Evolutionary conservation across 2,888 invertebrate species (phyloP).

Genomic region (Elysia crispata): DNA sequence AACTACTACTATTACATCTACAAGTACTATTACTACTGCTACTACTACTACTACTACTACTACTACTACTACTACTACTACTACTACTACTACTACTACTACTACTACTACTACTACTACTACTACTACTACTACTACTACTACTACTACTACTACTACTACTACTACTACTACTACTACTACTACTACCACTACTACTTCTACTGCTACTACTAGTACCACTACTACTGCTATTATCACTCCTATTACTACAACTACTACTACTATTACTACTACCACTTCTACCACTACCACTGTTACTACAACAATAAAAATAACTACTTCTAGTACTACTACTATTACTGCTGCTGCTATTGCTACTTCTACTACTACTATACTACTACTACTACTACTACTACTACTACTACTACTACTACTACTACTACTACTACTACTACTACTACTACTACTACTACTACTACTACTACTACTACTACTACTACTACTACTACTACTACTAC

Average conservation of each 20-base stretch:
- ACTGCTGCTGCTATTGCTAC: background rate
- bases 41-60: constrained; percentile 37
- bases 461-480: constrained; percentile 38
- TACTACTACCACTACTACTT: constrained; percentile 10
- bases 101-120: constrained; percentile 24
- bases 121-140: constrained; percentile 27
- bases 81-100: constrained; percentile 37
- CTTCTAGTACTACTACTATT: background rate
- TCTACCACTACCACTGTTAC: too few relatives aligned
- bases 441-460: constrained; percentile 33
- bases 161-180: constrained; percentile 27
- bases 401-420: constrained; percentile 25
- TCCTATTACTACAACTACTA: background rate
- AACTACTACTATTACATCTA: too few relatives aligned
- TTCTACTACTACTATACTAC: too few relatives aligned
- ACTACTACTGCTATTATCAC: background rate
- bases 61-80: constrained; percentile 34
- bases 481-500: constrained; percentile 20
- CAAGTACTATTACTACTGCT: constrained; percentile 12
- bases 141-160: constrained; percentile 1
- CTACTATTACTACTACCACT: background rate
- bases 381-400: background rate
- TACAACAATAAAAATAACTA: background rate
- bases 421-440: constrained; percentile 37
- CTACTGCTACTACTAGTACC: background rate